Base-by-base conservation (phyloP, 2,113 vertebrate species). In the Ceyx melanurus region DNA sequence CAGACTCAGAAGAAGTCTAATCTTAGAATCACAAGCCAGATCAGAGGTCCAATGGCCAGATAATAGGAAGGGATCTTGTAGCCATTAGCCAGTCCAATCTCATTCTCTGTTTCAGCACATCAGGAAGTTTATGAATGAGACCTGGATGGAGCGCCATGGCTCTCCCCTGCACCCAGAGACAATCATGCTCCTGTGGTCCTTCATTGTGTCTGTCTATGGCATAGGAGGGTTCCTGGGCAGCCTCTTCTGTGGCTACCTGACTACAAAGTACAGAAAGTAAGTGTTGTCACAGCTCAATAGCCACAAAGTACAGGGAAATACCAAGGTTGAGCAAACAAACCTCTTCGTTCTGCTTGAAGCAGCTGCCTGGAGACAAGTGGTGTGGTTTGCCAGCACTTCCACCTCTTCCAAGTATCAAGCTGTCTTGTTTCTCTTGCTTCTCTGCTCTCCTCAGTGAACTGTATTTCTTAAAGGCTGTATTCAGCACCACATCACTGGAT, bases 81-180 rank as follows among this genome's bases (percentile, higher is more conserved):
- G 4, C 14, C 43, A 19, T 31, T 43, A 21, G 21, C 16, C n/a
- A 74, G 18, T 43, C 46, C 93, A 45, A 57, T 20, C 11, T 71
- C 1, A 0, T 72, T 71, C 80, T 83, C 7, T 76, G 81, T 92
- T 86, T 62, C 89, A 99, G 98, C 98, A 98, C 76, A 98, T 99
- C 87, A 98, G 98, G 86, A 97, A 94, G 20, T 99, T 99, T 72
- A 96, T 99, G 46, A 99, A 99, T 81, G 98, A 98, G 89, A 99
- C 98, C 3, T 98, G 98, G 98, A 73, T 97, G 82, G 76, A 68
- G 33, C 94, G 98, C 40, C 96, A 98, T 1, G 95, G 93, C 17
- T 88, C 81, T 40, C 95, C 97, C 10, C 92, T 98, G 48, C 89
- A 90, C 2, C 91, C 96, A 2, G 97, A 97, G 11, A 97, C 97